phyloP scores from a whole-genome alignment of 2,888 invertebrate genomes.

The Myopa testacea region DNA sequence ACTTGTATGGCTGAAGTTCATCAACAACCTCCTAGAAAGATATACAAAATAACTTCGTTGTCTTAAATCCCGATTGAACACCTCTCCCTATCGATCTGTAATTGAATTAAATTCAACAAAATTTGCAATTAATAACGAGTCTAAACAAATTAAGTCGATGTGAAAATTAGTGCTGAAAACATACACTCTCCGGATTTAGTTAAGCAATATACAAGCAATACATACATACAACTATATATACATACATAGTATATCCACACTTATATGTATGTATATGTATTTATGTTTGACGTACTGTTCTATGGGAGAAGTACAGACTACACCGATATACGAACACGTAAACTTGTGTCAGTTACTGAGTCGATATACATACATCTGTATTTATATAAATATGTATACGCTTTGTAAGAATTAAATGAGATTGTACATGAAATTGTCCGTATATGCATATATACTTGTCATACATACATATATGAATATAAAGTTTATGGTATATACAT shows the following conservation, averaged over 20 bases:
- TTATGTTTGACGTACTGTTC: neutral
- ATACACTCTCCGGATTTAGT: neutral
- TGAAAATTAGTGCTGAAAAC: conserved; percentile 7
- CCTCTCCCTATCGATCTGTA: neutral
- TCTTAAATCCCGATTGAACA: no score
- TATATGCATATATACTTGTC: neutral
- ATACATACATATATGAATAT: conserved; percentile 13
- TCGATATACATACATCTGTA: no score
- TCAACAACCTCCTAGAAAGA: no score
- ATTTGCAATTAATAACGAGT: conserved; percentile 13
- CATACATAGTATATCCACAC: no score
- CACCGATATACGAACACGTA: neutral
- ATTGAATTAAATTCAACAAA: conserved; percentile 13
- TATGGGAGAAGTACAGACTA: neutral
- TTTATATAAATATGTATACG: neutral
- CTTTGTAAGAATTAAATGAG: no score
- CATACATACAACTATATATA: no score
- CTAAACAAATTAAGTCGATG: conserved; percentile 8
- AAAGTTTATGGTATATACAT: conserved; percentile 14
- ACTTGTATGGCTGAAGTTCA: no score
- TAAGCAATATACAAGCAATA: no score
- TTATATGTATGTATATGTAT: neutral
- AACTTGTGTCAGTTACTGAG: no score
- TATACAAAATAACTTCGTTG: no score
- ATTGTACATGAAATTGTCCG: no score